Conservation (phyloP, 1,140 invertebrate genomes). For the Drosophila ohnishii region DNA sequence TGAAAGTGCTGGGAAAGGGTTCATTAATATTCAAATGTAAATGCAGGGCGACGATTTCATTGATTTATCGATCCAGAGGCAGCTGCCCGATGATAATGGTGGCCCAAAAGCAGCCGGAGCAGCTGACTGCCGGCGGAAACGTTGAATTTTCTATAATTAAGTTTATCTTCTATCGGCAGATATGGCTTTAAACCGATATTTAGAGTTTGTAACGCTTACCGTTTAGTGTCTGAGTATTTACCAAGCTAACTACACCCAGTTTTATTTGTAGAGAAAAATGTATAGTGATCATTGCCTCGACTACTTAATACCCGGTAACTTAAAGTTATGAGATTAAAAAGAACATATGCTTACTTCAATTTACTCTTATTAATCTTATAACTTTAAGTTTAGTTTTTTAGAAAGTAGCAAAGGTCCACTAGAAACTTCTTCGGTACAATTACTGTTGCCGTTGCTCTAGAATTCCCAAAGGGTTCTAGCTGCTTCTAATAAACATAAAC, state of each 20-base stretch:
- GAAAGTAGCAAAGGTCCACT: too few species aligned
- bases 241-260: conserved; percentile 2
- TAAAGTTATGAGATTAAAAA: too few species aligned
- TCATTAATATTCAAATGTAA: conserved; percentile 79
- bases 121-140: conserved; percentile 40
- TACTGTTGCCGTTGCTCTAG: too few species aligned
- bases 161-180: conserved; percentile 34
- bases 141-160: conserved; percentile 63
- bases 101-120: conserved; percentile 30
- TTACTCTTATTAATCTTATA: neutral
- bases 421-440: too few species aligned
- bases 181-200: conserved; percentile 27
- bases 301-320: neutral
- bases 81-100: conserved; percentile 40
- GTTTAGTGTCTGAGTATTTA: neutral
- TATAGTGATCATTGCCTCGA: neutral
- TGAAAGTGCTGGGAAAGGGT: conserved; percentile 70
- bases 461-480: too few species aligned
- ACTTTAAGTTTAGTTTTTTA: neutral
- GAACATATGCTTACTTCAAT: too few species aligned
- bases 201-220: neutral
- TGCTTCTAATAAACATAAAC: too few species aligned
- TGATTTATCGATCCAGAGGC: conserved; percentile 61
- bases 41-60: conserved; percentile 62
- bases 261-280: neutral